Percentiles rank a stretch among this genome's conserved stretches.
These are phyloP conservation scores for Myotis yumanensis DNA, from an alignment of 2,113 vertebrate genomes.

Conservation along the genomic window DNA sequence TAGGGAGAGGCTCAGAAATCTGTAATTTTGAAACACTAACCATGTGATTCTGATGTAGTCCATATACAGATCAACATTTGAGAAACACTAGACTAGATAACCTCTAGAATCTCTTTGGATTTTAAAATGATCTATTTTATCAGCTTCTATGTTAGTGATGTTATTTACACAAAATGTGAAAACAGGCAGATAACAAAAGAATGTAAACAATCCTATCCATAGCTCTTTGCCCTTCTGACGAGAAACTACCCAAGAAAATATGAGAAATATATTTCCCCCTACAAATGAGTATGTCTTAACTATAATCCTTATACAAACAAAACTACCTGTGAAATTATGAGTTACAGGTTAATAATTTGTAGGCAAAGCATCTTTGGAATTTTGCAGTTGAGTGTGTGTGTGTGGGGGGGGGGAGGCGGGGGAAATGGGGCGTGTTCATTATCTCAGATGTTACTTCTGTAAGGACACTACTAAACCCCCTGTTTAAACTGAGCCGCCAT, in stretches of 20 bases:
- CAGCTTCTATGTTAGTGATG: neutral
- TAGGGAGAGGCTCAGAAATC: neutral
- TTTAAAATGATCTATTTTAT: neutral
- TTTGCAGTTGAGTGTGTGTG: neutral
- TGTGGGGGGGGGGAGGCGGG: no score
- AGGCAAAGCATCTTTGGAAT: slow-evolving; percentile 28
- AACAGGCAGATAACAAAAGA: neutral
- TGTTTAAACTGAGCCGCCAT: neutral
- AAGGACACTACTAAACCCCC: neutral
- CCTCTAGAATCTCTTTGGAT: neutral
- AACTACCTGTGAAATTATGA: neutral
- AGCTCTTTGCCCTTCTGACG: neutral
- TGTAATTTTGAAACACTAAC: neutral
- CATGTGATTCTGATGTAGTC: neutral
- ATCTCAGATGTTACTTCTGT: neutral
- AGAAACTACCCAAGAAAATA: neutral
- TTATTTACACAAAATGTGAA: neutral
- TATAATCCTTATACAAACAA: neutral
- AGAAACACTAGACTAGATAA: neutral
- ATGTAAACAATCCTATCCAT: neutral
- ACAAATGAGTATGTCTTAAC: neutral
- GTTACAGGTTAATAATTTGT: slow-evolving; percentile 4
- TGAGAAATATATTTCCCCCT: neutral
- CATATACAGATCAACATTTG: neutral
- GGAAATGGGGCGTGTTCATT: neutral